Percentiles rank a stretch among this genome's conserved stretches.
These are phyloP conservation scores for Leptocoma aspasia DNA, from an alignment of 2,113 vertebrate species.

Conservation along the genomic window DNA sequence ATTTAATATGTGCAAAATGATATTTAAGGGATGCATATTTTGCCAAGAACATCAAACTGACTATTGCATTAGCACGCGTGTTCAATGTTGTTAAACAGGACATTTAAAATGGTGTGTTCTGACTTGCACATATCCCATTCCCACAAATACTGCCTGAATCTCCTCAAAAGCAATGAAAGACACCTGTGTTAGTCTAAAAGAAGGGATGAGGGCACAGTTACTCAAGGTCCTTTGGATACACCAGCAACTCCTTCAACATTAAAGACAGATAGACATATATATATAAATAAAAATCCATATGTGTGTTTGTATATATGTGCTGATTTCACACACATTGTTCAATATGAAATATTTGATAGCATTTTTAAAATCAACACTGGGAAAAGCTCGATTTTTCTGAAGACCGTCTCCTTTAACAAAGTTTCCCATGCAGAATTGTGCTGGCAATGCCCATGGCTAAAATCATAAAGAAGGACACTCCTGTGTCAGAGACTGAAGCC, in stretches of 20 bases:
- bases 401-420: neutral
- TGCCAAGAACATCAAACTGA: neutral
- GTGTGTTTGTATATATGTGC: neutral
- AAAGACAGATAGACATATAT: fast-evolving
- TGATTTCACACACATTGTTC: neutral
- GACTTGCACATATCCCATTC: neutral
- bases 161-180: neutral
- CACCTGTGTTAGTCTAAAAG: neutral
- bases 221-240: neutral
- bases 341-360: neutral
- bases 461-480: neutral
- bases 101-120: neutral
- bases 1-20: neutral
- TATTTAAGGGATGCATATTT: neutral
- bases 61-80: neutral
- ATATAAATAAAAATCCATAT: neutral
- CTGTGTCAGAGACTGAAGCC: neutral
- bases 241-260: neutral
- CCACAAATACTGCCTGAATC: neutral
- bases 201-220: neutral
- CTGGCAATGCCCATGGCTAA: neutral
- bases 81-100: neutral
- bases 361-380: neutral
- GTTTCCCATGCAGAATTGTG: neutral
- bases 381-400: neutral